Percentiles rank a stretch among this genome's conserved stretches.
These are phyloP conservation scores for Papio anubis DNA, from an alignment of 2,113 vertebrate genomes.

Conservation along the genomic window DNA sequence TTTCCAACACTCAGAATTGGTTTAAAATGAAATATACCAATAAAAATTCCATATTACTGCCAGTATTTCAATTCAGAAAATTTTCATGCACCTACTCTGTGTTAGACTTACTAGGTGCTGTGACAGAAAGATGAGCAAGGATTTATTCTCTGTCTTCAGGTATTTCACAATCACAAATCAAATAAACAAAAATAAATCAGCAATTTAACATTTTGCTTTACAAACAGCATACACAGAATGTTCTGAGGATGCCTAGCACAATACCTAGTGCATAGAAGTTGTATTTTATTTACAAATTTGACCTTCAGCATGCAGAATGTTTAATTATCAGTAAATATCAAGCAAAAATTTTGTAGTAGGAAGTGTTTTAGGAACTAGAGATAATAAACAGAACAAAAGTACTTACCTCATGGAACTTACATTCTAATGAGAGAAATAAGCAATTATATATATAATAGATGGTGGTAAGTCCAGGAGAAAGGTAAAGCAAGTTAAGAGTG, in stretches of 20 bases:
- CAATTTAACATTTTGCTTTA: background rate
- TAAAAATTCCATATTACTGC: background rate
- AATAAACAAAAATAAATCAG: background rate
- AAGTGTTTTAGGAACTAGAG: constrained; percentile 15
- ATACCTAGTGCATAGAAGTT: background rate
- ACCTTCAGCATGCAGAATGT: background rate
- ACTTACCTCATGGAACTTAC: background rate
- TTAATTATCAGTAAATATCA: background rate
- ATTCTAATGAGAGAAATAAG: background rate
- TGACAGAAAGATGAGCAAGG: background rate
- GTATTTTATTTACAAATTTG: background rate
- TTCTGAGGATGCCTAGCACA: background rate
- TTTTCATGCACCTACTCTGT: background rate
- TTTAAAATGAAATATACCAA: background rate
- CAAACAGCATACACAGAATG: background rate
- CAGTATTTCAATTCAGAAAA: constrained; percentile 13
- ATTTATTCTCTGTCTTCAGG: background rate
- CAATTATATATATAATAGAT: background rate
- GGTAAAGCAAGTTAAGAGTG: background rate
- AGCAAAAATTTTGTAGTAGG: background rate
- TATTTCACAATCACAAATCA: constrained; percentile 3
- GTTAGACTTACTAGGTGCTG: background rate
- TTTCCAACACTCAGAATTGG: background rate
- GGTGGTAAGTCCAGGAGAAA: background rate
- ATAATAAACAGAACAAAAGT: constrained; percentile 25